Base-by-base conservation (phyloP, 1,140 invertebrate genomes). In the Holcopasites calliopsidis region DNA sequence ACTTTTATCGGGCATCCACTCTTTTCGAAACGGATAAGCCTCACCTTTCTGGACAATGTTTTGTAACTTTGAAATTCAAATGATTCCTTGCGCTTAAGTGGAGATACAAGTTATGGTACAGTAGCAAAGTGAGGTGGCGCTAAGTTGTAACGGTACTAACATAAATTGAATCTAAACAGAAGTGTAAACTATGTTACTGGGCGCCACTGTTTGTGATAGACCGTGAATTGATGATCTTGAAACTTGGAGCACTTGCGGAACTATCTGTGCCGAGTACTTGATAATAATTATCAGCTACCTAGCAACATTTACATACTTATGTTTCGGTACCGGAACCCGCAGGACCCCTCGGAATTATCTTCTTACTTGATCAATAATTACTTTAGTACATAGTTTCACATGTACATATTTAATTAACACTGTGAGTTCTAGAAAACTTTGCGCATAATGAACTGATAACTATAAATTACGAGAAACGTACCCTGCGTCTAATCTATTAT, bases 141-240 rank as follows among this genome's bases (percentile, higher is more conserved):
- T 21, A 62, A 62, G 40, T 62, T 44, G 40, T 3, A 18, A 16
- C 18, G 8, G 40, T 16, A 21, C 40, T 33, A 64, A 64, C 60
- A 21, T 64, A 64, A 64, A 64, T 64, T 31, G 60, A 64, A 64
- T 64, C 60, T 21, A 64, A 64, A 64, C 60, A 64, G 60, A 47
- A 64, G 49, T 26, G 60, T 18, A 64, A 64, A 64, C 42, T 47
- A 10, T 47, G 26, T 47, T 64, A 31, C 60, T 31, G 49, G n/a
- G 49, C 42, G 26, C 28, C 44, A 11, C 42, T 64, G 60, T 64
- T 64, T 64, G 40, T 47, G 60, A 64, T 47, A 40, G 60, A 64
- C 60, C 42, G 60, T 31, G 28, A 64, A 44, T 64, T 47, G 60
- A 64, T 64, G 60, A 26, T 64, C 60, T 64, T 16, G 60, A 33